Percentiles rank a stretch among this genome's conserved stretches.
Conservation (phyloP, 2,797 vertebrate genomes). For the Scleropages formosus region DNA sequence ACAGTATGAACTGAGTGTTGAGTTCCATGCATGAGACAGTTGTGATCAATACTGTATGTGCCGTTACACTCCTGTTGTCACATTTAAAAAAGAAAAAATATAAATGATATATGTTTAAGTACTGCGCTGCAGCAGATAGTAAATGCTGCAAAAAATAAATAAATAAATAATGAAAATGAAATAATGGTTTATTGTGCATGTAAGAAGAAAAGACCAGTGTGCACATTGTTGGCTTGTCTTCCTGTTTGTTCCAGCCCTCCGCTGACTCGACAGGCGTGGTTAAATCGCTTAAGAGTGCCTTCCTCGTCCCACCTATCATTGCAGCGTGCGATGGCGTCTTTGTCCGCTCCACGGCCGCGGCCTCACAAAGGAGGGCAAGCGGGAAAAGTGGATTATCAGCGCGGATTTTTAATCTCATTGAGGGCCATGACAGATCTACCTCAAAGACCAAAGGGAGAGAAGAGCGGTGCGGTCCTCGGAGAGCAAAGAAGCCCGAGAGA, state of each 20-base stretch:
- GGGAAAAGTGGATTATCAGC: conserved; percentile 28
- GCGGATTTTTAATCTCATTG: conserved; percentile 20
- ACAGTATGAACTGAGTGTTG: no score
- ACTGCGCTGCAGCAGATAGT: conserved; percentile 6
- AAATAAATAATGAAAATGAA: conserved; percentile 13
- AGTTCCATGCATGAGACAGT: no score
- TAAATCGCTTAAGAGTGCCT: conserved; percentile 31
- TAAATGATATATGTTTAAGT: conserved; percentile 3
- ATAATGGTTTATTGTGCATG: conserved; percentile 15
- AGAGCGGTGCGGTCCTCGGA: not conserved
- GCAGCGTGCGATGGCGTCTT: conserved; percentile 28
- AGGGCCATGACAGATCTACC: conserved; percentile 11
- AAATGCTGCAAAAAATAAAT: not conserved
- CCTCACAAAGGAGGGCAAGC: conserved; percentile 18
- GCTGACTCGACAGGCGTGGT: conserved; percentile 32
- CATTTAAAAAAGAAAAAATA: not conserved
- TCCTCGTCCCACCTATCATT: conserved; percentile 12
- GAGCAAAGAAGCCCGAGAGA: no score
- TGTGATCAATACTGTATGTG: no score
- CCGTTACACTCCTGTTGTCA: no score
- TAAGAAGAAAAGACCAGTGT: conserved; percentile 6
- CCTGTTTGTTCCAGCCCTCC: conserved; percentile 23
- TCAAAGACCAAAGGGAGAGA: conserved; percentile 15
- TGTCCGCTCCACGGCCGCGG: conserved; percentile 16
- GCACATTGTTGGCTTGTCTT: conserved; percentile 32